Evolutionary conservation across 2,113 vertebrate species (phyloP).

Genomic region (Leptobrachium leishanense): DNA sequence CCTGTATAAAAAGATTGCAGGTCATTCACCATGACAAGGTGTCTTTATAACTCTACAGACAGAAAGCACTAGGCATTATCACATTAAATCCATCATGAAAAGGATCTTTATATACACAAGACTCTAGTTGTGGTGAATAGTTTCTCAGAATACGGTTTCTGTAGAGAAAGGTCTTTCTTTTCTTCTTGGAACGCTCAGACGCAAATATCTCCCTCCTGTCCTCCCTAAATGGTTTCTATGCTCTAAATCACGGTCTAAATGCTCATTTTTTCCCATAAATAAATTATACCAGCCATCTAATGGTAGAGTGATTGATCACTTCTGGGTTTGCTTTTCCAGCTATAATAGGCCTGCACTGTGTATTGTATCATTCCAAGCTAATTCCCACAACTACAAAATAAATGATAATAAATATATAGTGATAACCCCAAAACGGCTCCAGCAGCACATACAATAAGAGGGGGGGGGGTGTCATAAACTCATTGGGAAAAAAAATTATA

Average conservation of each 20-base stretch:
- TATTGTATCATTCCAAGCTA: background rate
- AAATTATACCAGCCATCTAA: slow-evolving; percentile 30
- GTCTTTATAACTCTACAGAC: background rate
- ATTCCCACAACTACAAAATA: background rate
- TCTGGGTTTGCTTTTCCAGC: slow-evolving; percentile 2
- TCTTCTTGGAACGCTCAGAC: slow-evolving; percentile 25
- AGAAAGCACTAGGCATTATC: slow-evolving; percentile 6
- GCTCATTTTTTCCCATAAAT: slow-evolving; percentile 27
- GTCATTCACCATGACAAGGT: background rate
- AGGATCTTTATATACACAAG: slow-evolving; percentile 15
- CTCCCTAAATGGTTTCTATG: slow-evolving; percentile 22
- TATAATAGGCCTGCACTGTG: background rate
- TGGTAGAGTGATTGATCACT: slow-evolving; percentile 19
- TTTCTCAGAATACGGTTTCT: slow-evolving; percentile 10
- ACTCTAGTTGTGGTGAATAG: background rate
- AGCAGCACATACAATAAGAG: too few relatives aligned
- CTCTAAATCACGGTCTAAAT: slow-evolving; percentile 35
- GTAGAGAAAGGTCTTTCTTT: slow-evolving; percentile 15
- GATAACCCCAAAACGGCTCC: too few relatives aligned
- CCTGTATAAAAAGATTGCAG: background rate
- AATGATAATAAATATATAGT: too few relatives aligned
- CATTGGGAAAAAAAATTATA: too few relatives aligned
- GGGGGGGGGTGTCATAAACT: too few relatives aligned
- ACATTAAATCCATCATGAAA: slow-evolving; percentile 27
- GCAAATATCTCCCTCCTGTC: slow-evolving; percentile 17